Base-by-base conservation (phyloP, 2,888 invertebrate species). In the Rhorus exstirpatorius region DNA sequence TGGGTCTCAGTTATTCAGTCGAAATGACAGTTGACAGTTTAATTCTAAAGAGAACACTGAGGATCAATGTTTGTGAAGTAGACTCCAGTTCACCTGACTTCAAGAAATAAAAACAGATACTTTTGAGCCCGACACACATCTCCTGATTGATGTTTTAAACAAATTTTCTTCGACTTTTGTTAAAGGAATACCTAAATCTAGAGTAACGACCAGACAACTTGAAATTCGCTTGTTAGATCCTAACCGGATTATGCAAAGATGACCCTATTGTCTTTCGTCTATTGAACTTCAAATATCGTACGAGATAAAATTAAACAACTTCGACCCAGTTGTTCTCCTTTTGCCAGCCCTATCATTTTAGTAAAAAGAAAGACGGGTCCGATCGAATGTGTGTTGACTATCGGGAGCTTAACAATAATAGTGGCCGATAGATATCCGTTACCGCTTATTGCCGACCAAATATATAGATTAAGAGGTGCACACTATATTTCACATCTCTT, bases 381-480 rank as follows among this genome's bases (percentile, higher is more conserved):
- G 79, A 84, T 53, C 82, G 87, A 7, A 19, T 87, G 44, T 75
- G 75, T 51, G 81, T 86, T 10, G 86, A 87, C 81, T 92, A 86
- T 26, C 77, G 90, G 3, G 44, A 31, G 17, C 58, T 92, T 0
- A 93, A 92, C 78, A 68, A 76, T 1, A 83, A 85, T 0, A 92
- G 84, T 89, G 1, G 86, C 88, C 3, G 89, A 90, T 67, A 77
- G 86, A n/a, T 91, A 89, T 74, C 92, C 92, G 0, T 84, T 92
- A 78, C 91, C 93, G 1, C 85, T 88, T n/a, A 90, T 93, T 1
- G 89, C 91, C 3, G 31, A 7, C 17, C 86, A 92, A 81, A 65
- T 92, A 3, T 88, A 89, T 35, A 72, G 85, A 10, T 58, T 93
- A 8, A 71, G 85, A 2, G 89, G 88, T 0, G 86, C 86, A 35